Base-by-base conservation (phyloP, 2,797 vertebrate species). In the Protonibea diacanthus region DNA sequence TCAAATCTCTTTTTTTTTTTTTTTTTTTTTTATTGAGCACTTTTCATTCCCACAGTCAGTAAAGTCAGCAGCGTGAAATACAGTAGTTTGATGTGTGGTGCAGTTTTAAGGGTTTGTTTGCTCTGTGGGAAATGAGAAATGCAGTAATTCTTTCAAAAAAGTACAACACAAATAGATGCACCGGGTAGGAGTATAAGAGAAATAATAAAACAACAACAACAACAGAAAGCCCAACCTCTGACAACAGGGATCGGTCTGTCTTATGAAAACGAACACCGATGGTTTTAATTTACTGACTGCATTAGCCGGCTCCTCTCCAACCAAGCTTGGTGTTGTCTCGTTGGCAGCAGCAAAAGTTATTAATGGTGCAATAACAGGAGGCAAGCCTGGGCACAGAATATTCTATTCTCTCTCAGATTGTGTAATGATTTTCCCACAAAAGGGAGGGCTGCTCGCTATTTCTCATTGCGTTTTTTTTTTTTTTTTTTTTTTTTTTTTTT, bases 361-460 rank as follows among this genome's bases (percentile, higher is more conserved):
- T 94, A 95, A 95, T 95, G 92, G 92, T 87, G 89, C 92, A 95
- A 94, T 95, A 94, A 94, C 88, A 94, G 87, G 82, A 93, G 89
- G 92, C 92, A 92, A 89, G 92, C 84, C 91, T 90, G 92, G 91
- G 92, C 94, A 92, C 88, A 86, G 91, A 94, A 92, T 95, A 95
- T 94, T 95, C 94, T 93, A 92, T 95, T 94, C 59, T 64, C 88
- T 84, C 88, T 90, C 72, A 88, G 90, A 91, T 92, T 93, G 89
- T 91, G 90, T 93, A 94, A 94, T 94, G 94, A 95, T 94, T 93
- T 92, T 91, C 90, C 33, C 85, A 91, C 85, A 63, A 85, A 93
- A 91, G 90, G 93, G 93, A 94, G 91, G 91, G 88, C 88, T 91
- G 92, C 74, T 83, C 91, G 92, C 92, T 88, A 87, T 93, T 94